phyloP scores from a whole-genome alignment of 1,140 invertebrate species.

The Rhysida immarginata region DNA sequence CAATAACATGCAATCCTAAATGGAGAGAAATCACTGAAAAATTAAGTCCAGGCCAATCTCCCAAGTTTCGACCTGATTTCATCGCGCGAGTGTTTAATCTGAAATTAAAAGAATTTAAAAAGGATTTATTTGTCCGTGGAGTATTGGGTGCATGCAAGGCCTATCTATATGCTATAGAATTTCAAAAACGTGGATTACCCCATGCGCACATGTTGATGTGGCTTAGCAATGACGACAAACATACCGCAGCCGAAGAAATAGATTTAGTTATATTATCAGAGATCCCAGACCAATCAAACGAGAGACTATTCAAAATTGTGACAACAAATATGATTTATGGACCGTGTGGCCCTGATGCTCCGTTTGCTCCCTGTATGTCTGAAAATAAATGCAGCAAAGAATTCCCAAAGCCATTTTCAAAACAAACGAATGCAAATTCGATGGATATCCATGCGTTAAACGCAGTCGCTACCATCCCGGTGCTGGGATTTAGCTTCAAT shows the following conservation, averaged over 20 bases:
- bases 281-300: too few species aligned
- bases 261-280: constrained; percentile 35
- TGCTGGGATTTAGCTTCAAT: too few species aligned
- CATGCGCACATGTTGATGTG: constrained; percentile 37
- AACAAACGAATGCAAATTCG: too few species aligned
- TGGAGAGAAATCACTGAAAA: constrained; percentile 32
- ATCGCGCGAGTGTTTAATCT: constrained; percentile 27
- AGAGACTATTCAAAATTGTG: too few species aligned
- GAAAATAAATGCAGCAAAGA: too few species aligned
- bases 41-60: constrained; percentile 21
- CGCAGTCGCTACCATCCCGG: too few species aligned
- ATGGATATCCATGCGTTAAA: neutral
- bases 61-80: constrained; percentile 26
- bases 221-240: constrained; percentile 10
- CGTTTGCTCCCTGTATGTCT: too few species aligned
- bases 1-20: constrained; percentile 33
- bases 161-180: constrained; percentile 33
- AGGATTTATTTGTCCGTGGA: constrained; percentile 19
- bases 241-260: constrained; percentile 21
- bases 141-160: constrained; percentile 24
- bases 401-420: too few species aligned
- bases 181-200: constrained; percentile 36
- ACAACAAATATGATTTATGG: too few species aligned
- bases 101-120: constrained; percentile 24
- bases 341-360: too few species aligned